Evolutionary conservation across 2,888 invertebrate genomes (phyloP).

Genomic region (Onthophagus sagittarius): DNA sequence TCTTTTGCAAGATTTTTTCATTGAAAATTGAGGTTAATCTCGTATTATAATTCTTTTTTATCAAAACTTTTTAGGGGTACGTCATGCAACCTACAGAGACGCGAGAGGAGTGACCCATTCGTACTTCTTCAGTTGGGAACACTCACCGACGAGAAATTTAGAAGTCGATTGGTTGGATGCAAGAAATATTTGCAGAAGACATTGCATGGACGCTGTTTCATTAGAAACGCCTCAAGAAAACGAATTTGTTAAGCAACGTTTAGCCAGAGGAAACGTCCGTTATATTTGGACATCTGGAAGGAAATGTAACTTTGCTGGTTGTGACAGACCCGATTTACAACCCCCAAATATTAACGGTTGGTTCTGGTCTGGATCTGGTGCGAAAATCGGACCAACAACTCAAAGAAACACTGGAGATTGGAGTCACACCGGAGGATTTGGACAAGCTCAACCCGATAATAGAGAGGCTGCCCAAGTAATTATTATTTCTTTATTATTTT

Average conservation of each 20-base stretch:
- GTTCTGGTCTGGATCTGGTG: constrained; percentile 94
- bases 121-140: constrained; percentile 93
- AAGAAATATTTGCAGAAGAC: constrained; percentile 85
- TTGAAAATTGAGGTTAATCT: constrained; percentile 5
- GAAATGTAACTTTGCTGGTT: constrained; percentile 89
- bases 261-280: constrained; percentile 71
- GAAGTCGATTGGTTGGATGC: constrained; percentile 91
- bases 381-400: constrained; percentile 84
- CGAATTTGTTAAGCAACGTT: constrained; percentile 83
- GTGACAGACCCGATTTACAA: constrained; percentile 76
- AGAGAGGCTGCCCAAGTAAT: constrained; percentile 81
- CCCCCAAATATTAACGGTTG: constrained; percentile 84
- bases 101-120: constrained; percentile 84
- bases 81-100: constrained; percentile 84
- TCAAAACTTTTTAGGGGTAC: constrained; percentile 62
- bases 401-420: constrained; percentile 88
- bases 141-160: constrained; percentile 72
- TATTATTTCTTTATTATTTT: constrained; percentile 6
- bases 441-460: constrained; percentile 85
- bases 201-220: constrained; percentile 92
- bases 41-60: neutral
- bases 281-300: constrained; percentile 92
- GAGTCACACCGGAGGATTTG: constrained; percentile 84
- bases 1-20: neutral
- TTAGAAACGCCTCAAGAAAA: constrained; percentile 89